Evolutionary conservation across 2,797 vertebrate genomes (phyloP), one percentile per base, ranked within the genome.

Genomic region (Rhynchonycteris naso): DNA sequence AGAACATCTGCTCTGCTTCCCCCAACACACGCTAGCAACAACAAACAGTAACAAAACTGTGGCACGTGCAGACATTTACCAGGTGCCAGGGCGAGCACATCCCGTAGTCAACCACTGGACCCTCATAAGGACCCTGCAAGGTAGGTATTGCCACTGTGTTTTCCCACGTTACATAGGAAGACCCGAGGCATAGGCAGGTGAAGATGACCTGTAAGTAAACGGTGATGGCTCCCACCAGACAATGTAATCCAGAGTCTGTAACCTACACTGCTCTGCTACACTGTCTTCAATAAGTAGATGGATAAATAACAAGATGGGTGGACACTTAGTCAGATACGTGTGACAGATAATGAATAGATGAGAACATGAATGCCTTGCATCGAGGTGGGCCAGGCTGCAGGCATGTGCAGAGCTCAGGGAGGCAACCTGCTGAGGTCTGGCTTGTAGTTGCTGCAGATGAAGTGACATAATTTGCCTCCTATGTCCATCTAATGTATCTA

Each of bases 1-100:
- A 93, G 72, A 33, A 93, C 71, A 90, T 85, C 89, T 90, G 87
- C 89, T 63, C 0, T 28, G 56, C 21, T 63, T 91, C 43, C 47
- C 26, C 50, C 33, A 35, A 52, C 38, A 68, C 35, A 58, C 18
- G 7, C 15, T 4, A 28, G 21, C 8, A 47, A 19, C 11, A 8
- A 15, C 56, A 81, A 61, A 79, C 47, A 84, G 65, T 22, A 52
- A 76, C 24, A 38, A 47, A 69, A 28, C 56, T 4, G 43, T 3
- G 50, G 33, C 6, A 3, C 3, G 14, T n/a, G 5, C 5, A 0
- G 43, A 43, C 5, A 28, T 5, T 11, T 11, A 65, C 19, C 47
- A 50, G 80, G 66, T 28, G 30, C n/a, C 19, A 19, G 15, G 18
- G 7, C n/a, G 30, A 50, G 26, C 7, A n/a, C 63, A 33, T 63